These are phyloP conservation scores for Lumbricus terrestris DNA, from an alignment of 2,888 invertebrate species.

Conservation along the genomic window DNA sequence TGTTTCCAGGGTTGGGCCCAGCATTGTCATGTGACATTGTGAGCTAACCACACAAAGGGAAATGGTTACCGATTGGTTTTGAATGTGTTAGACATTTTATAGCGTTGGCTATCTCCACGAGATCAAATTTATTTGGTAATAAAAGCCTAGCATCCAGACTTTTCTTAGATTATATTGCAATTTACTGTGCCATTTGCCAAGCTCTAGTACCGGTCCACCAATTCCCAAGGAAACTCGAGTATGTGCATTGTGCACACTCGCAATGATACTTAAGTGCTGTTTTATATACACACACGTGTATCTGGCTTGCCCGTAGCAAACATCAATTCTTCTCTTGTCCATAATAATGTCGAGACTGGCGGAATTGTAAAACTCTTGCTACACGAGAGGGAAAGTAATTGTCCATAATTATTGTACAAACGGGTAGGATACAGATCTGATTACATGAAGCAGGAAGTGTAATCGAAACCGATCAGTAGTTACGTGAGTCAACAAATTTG, in stretches of 20 bases:
- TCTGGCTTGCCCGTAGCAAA: too few species aligned
- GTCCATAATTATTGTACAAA: too few species aligned
- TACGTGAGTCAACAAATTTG: too few species aligned
- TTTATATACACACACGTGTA: too few species aligned
- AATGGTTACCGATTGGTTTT: background rate
- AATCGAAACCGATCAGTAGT: too few species aligned
- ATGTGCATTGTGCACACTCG: background rate
- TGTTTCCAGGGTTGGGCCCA: background rate
- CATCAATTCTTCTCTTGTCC: too few species aligned
- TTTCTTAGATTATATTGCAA: background rate
- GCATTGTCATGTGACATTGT: background rate
- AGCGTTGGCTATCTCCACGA: background rate
- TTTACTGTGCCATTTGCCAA: background rate
- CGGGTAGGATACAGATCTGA: too few species aligned
- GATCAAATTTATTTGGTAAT: background rate
- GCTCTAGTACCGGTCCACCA: background rate
- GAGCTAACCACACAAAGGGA: background rate
- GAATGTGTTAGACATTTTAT: background rate
- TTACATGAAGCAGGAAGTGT: too few species aligned
- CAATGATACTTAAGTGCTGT: too few species aligned
- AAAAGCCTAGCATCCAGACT: background rate
- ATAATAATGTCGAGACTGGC: too few species aligned
- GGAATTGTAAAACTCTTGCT: too few species aligned
- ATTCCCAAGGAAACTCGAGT: background rate
- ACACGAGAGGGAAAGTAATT: too few species aligned